Conservation (phyloP, 2,113 vertebrate species). For the Cynocephalus volans region DNA sequence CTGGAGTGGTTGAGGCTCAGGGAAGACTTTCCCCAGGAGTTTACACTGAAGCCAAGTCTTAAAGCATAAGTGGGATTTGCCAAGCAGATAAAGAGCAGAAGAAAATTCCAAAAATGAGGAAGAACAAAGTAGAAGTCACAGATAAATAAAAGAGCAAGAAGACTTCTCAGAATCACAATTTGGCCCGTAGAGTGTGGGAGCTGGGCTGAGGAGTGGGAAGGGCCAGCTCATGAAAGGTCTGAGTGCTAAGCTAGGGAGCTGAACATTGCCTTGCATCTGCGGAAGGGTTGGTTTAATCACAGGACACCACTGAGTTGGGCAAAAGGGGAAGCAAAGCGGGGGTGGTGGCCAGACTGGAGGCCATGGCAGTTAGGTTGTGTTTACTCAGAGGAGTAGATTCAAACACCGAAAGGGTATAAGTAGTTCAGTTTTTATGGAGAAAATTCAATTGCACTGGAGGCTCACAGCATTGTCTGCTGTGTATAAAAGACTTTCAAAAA, state of each 20-base stretch:
- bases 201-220: neutral
- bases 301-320: neutral
- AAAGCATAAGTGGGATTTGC: neutral
- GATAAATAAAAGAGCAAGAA: neutral
- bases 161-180: neutral
- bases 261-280: neutral
- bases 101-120: neutral
- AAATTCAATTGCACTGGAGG: neutral
- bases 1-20: neutral
- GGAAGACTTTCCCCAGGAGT: neutral
- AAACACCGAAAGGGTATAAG: neutral
- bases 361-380: accelerated
- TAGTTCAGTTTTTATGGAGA: neutral
- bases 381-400: neutral
- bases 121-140: neutral
- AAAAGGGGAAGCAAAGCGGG: neutral
- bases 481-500: neutral
- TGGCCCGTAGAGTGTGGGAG: neutral
- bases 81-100: neutral
- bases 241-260: neutral
- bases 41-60: neutral
- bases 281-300: neutral
- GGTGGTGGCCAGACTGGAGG: neutral
- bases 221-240: neutral
- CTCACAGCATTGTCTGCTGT: neutral